These are phyloP conservation scores for Carpatolechia fugitivella DNA, from an alignment of 2,888 invertebrate genomes.

Conservation along the genomic window DNA sequence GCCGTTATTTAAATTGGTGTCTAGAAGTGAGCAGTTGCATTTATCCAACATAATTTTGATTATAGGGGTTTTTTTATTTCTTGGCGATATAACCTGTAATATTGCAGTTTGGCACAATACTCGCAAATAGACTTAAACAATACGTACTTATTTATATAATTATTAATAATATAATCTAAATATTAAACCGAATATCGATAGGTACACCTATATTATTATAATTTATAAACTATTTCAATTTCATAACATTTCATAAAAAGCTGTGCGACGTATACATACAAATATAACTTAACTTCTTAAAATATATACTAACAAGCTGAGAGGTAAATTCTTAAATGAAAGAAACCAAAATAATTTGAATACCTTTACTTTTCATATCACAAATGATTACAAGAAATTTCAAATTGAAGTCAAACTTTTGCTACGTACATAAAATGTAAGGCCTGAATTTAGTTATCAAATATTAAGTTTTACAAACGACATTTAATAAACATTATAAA, in stretches of 20 bases:
- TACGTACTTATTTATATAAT: conserved; percentile 29
- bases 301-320: conserved; percentile 32
- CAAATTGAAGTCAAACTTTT: conserved; percentile 62
- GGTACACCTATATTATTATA: conserved; percentile 38
- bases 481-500: not conserved
- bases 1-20: conserved; percentile 41
- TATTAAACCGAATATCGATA: conserved; percentile 47
- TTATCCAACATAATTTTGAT: conserved; percentile 22
- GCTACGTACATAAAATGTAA: conserved; percentile 37
- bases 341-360: conserved; percentile 55
- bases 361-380: conserved; percentile 67
- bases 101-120: conserved; percentile 62
- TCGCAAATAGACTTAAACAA: conserved; percentile 34
- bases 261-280: conserved; percentile 53
- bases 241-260: conserved; percentile 52
- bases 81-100: conserved; percentile 66
- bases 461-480: not conserved
- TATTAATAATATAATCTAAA: conserved; percentile 41
- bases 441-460: conserved; percentile 23
- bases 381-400: conserved; percentile 67
- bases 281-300: conserved; percentile 36
- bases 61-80: conserved; percentile 39
- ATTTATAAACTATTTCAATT: conserved; percentile 40
- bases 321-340: conserved; percentile 50
- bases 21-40: conserved; percentile 46